These are phyloP conservation scores for Drosophila tristis DNA, from an alignment of 1,140 invertebrate genomes.

Conservation along the genomic window DNA sequence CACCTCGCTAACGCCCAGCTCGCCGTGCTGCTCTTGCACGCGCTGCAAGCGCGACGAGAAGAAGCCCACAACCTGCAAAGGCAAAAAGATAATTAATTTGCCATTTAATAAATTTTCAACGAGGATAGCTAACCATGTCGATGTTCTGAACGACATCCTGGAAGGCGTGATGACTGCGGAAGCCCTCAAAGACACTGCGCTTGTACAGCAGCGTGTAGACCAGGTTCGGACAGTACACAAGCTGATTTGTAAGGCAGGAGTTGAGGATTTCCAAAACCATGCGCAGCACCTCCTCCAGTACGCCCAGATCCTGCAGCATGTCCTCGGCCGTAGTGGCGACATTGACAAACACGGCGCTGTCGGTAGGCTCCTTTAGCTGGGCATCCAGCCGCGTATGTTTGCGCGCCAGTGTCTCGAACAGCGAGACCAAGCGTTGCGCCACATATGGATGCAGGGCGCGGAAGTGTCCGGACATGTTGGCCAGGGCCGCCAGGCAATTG, in stretches of 20 bases:
- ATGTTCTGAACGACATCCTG: slow-evolving; percentile 99
- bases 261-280: slow-evolving; percentile 99
- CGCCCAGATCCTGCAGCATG: slow-evolving; percentile 93
- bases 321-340: slow-evolving; percentile 81
- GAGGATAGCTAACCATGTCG: slow-evolving; percentile 89
- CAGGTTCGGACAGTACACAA: slow-evolving; percentile 96
- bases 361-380: slow-evolving; percentile 79
- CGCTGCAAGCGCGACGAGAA: slow-evolving; percentile 91
- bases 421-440: slow-evolving; percentile 94
- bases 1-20: slow-evolving; percentile 93
- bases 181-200: slow-evolving; percentile 94
- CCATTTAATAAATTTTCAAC: too few relatives aligned
- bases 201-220: slow-evolving; percentile 98
- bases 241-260: slow-evolving; percentile 94
- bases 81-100: background rate
- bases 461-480: slow-evolving; percentile 99
- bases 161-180: slow-evolving; percentile 94
- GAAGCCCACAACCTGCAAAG: slow-evolving; percentile 91
- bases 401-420: slow-evolving; percentile 95
- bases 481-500: slow-evolving; percentile 98
- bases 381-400: slow-evolving; percentile 88
- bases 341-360: slow-evolving; percentile 75
- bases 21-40: slow-evolving; percentile 87
- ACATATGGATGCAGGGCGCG: slow-evolving; percentile 97
- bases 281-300: slow-evolving; percentile 98